Evolutionary conservation across 2,888 invertebrate genomes (phyloP).

Genomic region (Epistrophella euchroma): DNA sequence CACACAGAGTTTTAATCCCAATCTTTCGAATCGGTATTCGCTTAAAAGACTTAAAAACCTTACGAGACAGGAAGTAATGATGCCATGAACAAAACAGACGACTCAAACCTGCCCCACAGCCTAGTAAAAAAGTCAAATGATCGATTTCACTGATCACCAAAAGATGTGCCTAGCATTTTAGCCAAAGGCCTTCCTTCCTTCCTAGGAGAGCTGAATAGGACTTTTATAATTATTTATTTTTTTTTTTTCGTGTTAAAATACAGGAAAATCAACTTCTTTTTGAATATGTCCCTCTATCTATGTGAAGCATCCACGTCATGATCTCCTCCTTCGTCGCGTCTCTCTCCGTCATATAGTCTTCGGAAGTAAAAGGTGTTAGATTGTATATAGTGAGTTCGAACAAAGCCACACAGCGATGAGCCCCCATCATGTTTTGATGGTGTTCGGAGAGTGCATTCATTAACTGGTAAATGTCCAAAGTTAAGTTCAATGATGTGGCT

Average conservation of each 20-base stretch:
- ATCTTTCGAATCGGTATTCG: slow-evolving; percentile 14
- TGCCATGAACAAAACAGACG: slow-evolving; percentile 19
- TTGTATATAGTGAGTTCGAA: slow-evolving; percentile 33
- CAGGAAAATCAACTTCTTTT: slow-evolving; percentile 62
- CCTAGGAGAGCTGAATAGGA: slow-evolving; percentile 12
- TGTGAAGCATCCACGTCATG: slow-evolving; percentile 29
- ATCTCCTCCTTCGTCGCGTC: background rate
- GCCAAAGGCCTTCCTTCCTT: slow-evolving; percentile 59
- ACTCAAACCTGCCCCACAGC: slow-evolving; percentile 27
- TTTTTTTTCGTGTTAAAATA: slow-evolving; percentile 26
- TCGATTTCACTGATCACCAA: slow-evolving; percentile 71
- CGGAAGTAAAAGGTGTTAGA: slow-evolving; percentile 72
- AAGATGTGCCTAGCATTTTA: slow-evolving; percentile 54
- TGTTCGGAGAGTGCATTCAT: slow-evolving; percentile 40
- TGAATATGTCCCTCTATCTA: slow-evolving; percentile 5
- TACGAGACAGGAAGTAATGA: slow-evolving; percentile 63
- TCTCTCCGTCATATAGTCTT: slow-evolving; percentile 1
- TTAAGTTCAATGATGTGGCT: slow-evolving; percentile 56
- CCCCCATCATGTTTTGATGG: background rate
- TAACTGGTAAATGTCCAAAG: slow-evolving; percentile 58
- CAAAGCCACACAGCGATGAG: slow-evolving; percentile 49
- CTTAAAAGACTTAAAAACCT: slow-evolving; percentile 18
- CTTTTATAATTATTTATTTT: background rate
- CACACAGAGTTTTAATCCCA: slow-evolving; percentile 27
- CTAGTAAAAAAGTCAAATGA: slow-evolving; percentile 62